phyloP scores from a whole-genome alignment of 92 coral and sea anemone species.

The Heliopora coerulea region DNA sequence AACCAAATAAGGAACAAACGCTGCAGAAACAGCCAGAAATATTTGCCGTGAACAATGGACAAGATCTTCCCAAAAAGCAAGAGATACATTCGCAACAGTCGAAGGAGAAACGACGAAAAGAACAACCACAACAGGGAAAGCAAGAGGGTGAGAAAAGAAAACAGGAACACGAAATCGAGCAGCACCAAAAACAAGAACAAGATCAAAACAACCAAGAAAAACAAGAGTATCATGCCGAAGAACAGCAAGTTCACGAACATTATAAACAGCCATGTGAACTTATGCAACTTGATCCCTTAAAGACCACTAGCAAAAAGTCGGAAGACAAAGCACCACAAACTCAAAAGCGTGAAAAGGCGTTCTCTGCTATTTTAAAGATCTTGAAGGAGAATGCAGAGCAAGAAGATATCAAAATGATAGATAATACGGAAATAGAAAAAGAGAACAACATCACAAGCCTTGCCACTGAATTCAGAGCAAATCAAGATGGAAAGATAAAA shows the following conservation, averaged over 20 bases:
- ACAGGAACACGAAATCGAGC: neutral
- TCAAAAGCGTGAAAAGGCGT: neutral
- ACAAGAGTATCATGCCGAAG: too few relatives aligned
- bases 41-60: neutral
- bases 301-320: neutral
- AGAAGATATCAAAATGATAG: neutral
- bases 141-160: neutral
- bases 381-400: neutral
- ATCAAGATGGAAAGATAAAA: constrained; percentile 2
- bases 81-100: neutral
- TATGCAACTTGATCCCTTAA: neutral
- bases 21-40: neutral
- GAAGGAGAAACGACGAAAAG: neutral
- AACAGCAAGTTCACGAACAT: too few relatives aligned
- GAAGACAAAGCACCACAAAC: neutral
- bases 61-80: neutral
- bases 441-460: neutral
- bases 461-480: constrained; percentile 1
- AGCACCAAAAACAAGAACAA: constrained; percentile 5
- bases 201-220: neutral
- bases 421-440: neutral
- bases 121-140: neutral
- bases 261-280: too few relatives aligned
- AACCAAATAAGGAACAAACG: neutral
- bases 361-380: neutral